phyloP scores from a whole-genome alignment of 2,888 invertebrate species.

The Polyommatus iphigenia region DNA sequence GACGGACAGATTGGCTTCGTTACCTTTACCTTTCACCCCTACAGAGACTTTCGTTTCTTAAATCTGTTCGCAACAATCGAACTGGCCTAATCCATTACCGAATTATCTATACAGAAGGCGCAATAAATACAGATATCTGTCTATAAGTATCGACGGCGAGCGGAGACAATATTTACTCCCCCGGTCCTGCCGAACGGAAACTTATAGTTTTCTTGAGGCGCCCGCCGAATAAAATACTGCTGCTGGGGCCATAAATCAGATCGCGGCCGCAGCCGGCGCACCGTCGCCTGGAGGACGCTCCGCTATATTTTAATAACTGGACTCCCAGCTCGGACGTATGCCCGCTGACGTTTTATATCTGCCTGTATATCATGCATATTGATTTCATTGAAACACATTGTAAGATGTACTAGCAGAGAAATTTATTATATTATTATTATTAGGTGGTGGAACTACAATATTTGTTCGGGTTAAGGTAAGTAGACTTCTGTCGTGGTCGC shows the following conservation, averaged over 20 bases:
- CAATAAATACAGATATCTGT: constrained; percentile 76
- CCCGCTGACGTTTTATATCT: constrained; percentile 76
- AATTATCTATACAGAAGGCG: constrained; percentile 70
- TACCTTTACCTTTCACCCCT: constrained; percentile 39
- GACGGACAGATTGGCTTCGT: constrained; percentile 70
- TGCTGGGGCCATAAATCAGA: constrained; percentile 76
- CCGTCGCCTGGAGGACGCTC: constrained; percentile 56
- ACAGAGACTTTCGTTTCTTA: constrained; percentile 40
- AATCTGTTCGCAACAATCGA: constrained; percentile 49
- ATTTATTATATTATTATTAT: no score
- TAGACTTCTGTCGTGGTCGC: no score
- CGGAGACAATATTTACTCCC: constrained; percentile 79
- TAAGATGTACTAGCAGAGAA: background rate
- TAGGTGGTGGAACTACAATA: no score
- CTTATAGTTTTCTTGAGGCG: constrained; percentile 80
- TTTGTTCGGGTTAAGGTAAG: no score
- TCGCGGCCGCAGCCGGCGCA: constrained; percentile 71
- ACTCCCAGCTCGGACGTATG: constrained; percentile 62
- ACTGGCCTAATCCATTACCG: constrained; percentile 74
- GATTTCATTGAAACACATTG: background rate
- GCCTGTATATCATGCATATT: constrained; percentile 67
- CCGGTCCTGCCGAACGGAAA: constrained; percentile 77
- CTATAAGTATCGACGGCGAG: constrained; percentile 71
- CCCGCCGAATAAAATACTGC: constrained; percentile 79
- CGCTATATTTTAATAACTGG: constrained; percentile 78